phyloP scores from a whole-genome alignment of 2,113 vertebrate genomes.

The Phyllostomus hastatus region DNA sequence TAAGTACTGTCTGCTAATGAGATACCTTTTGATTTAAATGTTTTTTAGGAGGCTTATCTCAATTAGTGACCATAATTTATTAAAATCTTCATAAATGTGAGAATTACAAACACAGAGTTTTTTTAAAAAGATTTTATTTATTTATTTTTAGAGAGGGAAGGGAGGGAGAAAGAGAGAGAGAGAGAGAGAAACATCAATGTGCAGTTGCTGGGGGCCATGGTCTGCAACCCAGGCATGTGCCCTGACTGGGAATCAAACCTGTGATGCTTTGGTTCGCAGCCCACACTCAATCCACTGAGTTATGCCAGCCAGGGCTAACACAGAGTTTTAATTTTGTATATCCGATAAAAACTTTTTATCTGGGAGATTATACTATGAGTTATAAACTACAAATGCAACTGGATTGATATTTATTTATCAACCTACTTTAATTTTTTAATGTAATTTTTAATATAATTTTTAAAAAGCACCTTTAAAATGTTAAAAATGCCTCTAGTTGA shows the following conservation, averaged over 20 bases:
- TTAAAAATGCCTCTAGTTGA: background rate
- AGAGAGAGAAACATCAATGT: no score
- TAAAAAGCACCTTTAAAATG: background rate
- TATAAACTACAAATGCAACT: background rate
- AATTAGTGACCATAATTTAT: background rate
- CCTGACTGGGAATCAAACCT: no score
- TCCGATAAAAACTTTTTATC: background rate
- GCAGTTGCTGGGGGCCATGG: no score
- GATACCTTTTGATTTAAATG: background rate
- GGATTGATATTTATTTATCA: background rate
- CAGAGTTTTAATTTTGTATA: background rate
- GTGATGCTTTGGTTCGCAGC: no score
- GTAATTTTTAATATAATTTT: no score
- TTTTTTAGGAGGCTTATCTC: background rate
- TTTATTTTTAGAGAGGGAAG: no score
- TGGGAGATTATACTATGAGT: background rate
- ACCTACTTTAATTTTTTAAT: background rate
- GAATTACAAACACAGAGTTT: background rate
- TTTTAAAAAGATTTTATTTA: no score
- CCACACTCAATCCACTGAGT: no score
- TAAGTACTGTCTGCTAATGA: background rate
- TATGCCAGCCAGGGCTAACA: no score
- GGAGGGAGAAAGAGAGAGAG: no score
- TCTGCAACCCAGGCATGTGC: no score
- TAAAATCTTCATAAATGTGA: background rate